Base-by-base conservation (phyloP, 2,113 vertebrate genomes). In the Sardina pilchardus region DNA sequence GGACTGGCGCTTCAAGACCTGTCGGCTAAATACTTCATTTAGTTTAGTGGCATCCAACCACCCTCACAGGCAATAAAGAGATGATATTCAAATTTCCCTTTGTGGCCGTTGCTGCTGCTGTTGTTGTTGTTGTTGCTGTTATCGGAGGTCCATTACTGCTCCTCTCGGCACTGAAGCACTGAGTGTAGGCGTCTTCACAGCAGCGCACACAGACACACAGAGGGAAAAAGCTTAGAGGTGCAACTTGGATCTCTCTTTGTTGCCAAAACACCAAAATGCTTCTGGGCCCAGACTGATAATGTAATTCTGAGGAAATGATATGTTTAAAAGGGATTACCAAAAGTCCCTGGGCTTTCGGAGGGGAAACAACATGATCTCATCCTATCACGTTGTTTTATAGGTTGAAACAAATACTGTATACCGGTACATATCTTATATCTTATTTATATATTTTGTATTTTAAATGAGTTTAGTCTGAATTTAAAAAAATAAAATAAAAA, bases 1-100 rank as follows among this genome's bases (percentile, higher is more conserved):
- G 50, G 63, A 43, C 56, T 82, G 81, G 84, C 26, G 36, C 82
- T 87, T 34, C 84, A 42, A 71, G 56, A 63, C 83, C 48, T 85
- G 84, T n/a, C 87, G 42, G 43, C 87, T 42, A 42, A 42, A 83
- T 67, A 81, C 44, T 83, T 83, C 39, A 81, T 83, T 63, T 71
- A 26, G 63, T 71, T 71, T 34, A 30, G 63, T 1, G 26, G 26
- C 63, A 71, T 12, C 8, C 7, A 12, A 30, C 59, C 59, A 67
- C 12, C 59, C 59, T 67, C 59, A 26, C 4, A 67, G 59, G 59
- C 59, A 26, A 67, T 67, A 67, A 67, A 67, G 59, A 67, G 59
- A 67, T n/a, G 59, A 67, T 67, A 67, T 67, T 67, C 59, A 67
- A 67, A 67, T 67, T 67, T 67, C 59, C n/a, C 59, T 9, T 53